Conservation (phyloP, 2,113 vertebrate genomes). For the Tenrec ecaudatus region DNA sequence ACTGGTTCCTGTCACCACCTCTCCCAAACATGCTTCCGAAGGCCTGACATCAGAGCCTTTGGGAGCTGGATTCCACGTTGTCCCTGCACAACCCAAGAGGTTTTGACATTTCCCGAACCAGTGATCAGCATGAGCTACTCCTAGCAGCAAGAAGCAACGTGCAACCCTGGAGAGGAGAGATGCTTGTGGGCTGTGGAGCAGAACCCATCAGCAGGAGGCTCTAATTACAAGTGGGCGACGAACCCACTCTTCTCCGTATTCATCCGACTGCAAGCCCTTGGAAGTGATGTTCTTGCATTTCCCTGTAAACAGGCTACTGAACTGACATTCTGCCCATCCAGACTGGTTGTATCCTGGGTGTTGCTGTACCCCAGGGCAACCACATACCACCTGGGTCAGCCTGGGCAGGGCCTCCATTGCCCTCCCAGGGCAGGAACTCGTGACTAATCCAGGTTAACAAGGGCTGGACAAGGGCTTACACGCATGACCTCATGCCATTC, state of each 20-base stretch:
- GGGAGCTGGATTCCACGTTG: neutral
- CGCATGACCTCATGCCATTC: neutral
- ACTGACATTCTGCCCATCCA: neutral
- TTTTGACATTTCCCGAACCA: slow-evolving; percentile 24
- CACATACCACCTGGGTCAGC: neutral
- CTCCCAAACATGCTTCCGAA: neutral
- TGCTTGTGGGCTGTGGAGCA: slow-evolving; percentile 23
- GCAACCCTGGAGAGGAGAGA: slow-evolving; percentile 1
- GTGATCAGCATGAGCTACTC: neutral
- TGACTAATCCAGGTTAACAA: neutral
- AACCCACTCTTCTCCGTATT: neutral
- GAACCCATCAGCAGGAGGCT: slow-evolving; percentile 21
- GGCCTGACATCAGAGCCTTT: neutral
- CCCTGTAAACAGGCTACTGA: neutral
- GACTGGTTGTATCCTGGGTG: neutral
- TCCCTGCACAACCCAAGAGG: neutral
- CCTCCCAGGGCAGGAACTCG: neutral
- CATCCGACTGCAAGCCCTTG: neutral
- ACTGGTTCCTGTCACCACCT: neutral
- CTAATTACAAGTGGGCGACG: slow-evolving; percentile 24
- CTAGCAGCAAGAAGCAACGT: slow-evolving; percentile 38
- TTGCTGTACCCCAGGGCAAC: neutral
- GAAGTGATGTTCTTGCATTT: neutral
- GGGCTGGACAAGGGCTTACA: neutral
- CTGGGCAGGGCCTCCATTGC: neutral